These are phyloP conservation scores for Carassius gibelio DNA, from an alignment of 2,113 vertebrate genomes.

Conservation along the genomic window DNA sequence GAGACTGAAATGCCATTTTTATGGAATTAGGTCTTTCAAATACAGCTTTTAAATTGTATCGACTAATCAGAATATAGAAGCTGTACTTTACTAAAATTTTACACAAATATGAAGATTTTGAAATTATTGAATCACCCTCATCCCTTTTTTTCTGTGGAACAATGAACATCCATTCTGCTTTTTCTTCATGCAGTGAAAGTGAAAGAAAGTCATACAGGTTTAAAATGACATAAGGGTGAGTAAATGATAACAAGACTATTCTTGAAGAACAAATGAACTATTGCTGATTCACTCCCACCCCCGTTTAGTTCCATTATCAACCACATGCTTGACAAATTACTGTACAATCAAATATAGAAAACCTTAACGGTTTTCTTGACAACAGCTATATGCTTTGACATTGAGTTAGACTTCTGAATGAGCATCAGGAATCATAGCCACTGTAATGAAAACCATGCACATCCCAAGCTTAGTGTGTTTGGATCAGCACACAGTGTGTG, in stretches of 20 bases:
- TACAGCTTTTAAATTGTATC: neutral
- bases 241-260: neutral
- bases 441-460: constrained; percentile 51
- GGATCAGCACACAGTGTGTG: neutral
- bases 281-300: neutral
- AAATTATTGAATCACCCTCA: too few species aligned
- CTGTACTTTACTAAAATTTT: too few species aligned
- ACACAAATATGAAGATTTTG: too few species aligned
- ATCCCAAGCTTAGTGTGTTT: constrained; percentile 39
- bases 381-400: constrained; percentile 4
- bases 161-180: neutral
- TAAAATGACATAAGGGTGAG: neutral
- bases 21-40: too few species aligned
- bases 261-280: neutral
- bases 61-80: neutral
- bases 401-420: neutral
- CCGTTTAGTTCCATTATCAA: neutral
- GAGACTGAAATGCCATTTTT: constrained; percentile 2
- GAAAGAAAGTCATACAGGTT: neutral
- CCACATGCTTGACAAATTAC: neutral
- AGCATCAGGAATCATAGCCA: neutral
- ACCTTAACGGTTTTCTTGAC: constrained; percentile 30
- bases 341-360: neutral
- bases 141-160: too few species aligned
- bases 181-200: neutral